A percentile compares a stretch with the other conserved stretches of the same genome.
These are phyloP conservation scores for Ephydatia muelleri DNA, from an alignment of 37 sponge, comb jelly and placozoan species.

Conservation along the genomic window DNA sequence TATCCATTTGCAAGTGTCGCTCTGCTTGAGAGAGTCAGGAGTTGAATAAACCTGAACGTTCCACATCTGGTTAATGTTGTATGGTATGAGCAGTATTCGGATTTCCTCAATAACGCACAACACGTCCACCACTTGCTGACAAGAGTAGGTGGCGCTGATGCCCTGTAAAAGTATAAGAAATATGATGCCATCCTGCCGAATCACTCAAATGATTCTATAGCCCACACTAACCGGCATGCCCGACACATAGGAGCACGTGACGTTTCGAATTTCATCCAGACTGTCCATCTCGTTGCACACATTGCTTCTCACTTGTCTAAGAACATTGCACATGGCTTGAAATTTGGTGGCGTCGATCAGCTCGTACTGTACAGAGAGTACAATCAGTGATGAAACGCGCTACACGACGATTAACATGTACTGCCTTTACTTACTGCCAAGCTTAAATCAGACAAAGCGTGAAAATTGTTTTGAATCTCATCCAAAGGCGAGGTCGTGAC, in stretches of 20 bases:
- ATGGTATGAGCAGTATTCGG: too few species aligned
- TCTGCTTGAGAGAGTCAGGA: background rate
- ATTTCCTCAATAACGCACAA: too few species aligned
- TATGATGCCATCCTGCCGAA: too few species aligned
- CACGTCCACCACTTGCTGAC: too few species aligned
- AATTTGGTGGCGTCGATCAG: background rate
- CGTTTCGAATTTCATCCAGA: background rate
- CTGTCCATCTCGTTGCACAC: background rate
- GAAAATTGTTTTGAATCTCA: background rate
- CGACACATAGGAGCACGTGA: background rate
- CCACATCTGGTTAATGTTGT: too few species aligned
- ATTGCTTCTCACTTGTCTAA: background rate
- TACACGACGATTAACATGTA: background rate
- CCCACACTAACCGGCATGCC: background rate
- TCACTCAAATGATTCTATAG: too few species aligned
- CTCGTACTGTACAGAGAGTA: background rate
- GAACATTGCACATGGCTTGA: background rate
- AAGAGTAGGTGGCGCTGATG: too few species aligned
- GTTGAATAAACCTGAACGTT: background rate
- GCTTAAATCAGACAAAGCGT: background rate
- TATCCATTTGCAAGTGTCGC: background rate
- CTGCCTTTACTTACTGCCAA: background rate
- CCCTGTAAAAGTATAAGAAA: too few species aligned
- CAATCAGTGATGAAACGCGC: background rate
- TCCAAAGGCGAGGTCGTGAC: background rate